Base-by-base conservation (phyloP, 1,140 invertebrate species). In the Drosophila eugracilis region DNA sequence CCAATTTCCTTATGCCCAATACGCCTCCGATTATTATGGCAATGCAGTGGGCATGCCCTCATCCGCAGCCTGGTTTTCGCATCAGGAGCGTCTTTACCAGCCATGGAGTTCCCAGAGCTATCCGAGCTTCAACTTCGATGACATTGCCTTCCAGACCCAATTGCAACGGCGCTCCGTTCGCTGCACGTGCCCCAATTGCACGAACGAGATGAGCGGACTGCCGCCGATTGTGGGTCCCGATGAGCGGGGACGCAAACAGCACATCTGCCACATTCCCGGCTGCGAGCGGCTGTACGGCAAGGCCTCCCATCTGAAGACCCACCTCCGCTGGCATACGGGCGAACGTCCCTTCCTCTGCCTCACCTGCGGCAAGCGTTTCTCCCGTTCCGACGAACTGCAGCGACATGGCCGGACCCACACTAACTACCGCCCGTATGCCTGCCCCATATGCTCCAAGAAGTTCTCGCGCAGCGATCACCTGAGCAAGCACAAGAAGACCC, bases 251-350 rank as follows among this genome's bases (percentile, higher is more conserved):
- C 96, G 96, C 78, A 94, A 95, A 55, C 95, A 96, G 72, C 98
- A 99, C 91, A 94, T 97, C 12, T 99, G 98, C 91, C 97, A 98
- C 92, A 95, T 97, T 22, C 94, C 96, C 4, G 97, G 96, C n/a
- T 99, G 98, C 92, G 95, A 95, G 54, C 98, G 98, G 91, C 94
- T 97, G 7, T 98, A 98, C 85, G 96, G 96, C 0, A 98, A 98
- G 90, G 98, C 97, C 0, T 98, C 96, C 0, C 97, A 98, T 90
- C 91, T 98, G 15, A 95, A 97, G 83, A 97, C 97, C 0, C 97
- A 98, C 92, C 91, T 97, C 0, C 93, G 97, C 32, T 97, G 95
- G 96, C 96, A 97, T 74, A 95, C 95, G 0, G 96, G 96, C 1
- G 96, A 97, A 80, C 92, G 96, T 21, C 95, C 95, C 0, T 96